Percentiles rank a stretch among this genome's conserved stretches.
phyloP scores from a whole-genome alignment of 2,113 vertebrate species.

The Emydura subglobosa region DNA sequence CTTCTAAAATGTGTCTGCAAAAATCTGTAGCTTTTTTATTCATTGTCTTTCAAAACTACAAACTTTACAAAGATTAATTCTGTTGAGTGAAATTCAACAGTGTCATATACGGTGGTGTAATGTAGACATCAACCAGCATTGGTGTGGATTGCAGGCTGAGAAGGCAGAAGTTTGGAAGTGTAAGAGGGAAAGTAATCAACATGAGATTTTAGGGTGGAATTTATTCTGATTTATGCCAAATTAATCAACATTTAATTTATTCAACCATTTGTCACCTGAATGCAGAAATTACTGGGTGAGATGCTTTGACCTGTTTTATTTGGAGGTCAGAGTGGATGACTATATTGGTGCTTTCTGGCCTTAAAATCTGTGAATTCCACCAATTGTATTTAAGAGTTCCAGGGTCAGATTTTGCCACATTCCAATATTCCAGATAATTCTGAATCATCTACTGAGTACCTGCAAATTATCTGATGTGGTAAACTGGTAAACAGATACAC shows the following conservation, averaged over 20 bases:
- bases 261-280: background rate
- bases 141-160: background rate
- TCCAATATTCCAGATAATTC: background rate
- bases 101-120: background rate
- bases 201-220: background rate
- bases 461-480: background rate
- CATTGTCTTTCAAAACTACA: conserved; percentile 3
- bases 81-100: background rate
- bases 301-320: background rate
- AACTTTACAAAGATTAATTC: background rate
- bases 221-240: background rate
- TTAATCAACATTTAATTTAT: background rate
- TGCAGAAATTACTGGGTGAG: background rate
- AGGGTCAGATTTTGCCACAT: background rate
- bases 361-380: background rate
- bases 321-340: background rate
- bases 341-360: background rate
- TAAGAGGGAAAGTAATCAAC: background rate
- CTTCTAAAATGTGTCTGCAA: conserved; percentile 27
- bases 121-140: background rate
- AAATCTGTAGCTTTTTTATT: conserved; percentile 7
- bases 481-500: background rate
- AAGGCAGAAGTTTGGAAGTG: background rate
- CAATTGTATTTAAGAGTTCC: background rate
- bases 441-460: background rate